phyloP scores from a whole-genome alignment of 2,888 invertebrate species.

The Lepidochitona cinerea region DNA sequence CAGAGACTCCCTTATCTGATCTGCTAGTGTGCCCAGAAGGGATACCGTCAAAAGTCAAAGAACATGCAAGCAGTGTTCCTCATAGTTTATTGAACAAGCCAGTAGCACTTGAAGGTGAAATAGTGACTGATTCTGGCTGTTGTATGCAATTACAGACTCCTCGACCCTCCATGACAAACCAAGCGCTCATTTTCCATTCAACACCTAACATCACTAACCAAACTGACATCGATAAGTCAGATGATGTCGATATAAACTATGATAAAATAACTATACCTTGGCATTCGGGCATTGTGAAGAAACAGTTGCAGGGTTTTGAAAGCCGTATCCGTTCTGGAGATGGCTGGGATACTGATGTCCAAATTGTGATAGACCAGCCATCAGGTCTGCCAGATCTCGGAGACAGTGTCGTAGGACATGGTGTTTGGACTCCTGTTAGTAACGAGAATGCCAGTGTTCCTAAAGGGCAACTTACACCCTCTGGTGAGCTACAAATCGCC shows the following conservation, averaged over 20 bases:
- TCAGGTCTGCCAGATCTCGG: not conserved
- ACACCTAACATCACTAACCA: not conserved
- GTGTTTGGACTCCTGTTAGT: not conserved
- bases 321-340: conserved; percentile 67
- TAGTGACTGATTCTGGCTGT: not conserved
- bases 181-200: not conserved
- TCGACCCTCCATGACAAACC: not conserved
- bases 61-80: conserved; percentile 19
- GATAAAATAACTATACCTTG: conserved; percentile 78
- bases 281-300: conserved; percentile 80
- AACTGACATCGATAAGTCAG: not conserved
- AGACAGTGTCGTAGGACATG: no score
- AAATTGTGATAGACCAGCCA: not conserved
- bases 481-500: not conserved
- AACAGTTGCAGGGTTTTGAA: conserved; percentile 76
- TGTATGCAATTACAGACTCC: not conserved
- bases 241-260: conserved; percentile 62
- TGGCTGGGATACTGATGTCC: not conserved
- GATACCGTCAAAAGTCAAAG: no score
- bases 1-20: not conserved
- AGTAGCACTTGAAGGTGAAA: not conserved
- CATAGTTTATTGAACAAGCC: conserved; percentile 34
- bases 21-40: not conserved
- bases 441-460: conserved; percentile 8
- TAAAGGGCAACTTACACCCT: not conserved